Conservation (phyloP, 2,113 vertebrate species). For the Zeus faber region DNA sequence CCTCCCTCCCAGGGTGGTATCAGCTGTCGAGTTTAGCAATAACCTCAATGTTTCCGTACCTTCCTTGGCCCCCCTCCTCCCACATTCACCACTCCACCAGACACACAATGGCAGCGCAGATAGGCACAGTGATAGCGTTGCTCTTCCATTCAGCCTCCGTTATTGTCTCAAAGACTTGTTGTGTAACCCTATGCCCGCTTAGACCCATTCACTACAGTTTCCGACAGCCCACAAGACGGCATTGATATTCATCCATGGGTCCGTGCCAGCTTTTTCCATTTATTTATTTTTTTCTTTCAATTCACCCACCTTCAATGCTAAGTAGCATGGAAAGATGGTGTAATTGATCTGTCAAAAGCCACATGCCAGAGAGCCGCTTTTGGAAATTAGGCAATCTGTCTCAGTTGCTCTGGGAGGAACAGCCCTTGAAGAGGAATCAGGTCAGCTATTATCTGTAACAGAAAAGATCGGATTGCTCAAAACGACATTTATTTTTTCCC, state of each 20-base stretch:
- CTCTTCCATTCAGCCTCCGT: conserved; percentile 52
- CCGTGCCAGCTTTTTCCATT: conserved; percentile 12
- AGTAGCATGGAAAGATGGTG: conserved; percentile 27
- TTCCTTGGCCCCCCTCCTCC: conserved; percentile 34
- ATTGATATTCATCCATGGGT: conserved; percentile 32
- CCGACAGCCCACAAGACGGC: conserved; percentile 32
- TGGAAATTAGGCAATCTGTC: conserved; percentile 30
- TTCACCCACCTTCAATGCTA: background rate
- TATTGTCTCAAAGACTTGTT: conserved; percentile 46
- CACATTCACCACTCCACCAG: conserved; percentile 25
- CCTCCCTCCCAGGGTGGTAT: conserved; percentile 45
- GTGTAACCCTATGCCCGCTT: conserved; percentile 56
- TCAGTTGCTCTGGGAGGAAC: conserved; percentile 18
- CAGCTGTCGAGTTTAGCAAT: conserved; percentile 54
- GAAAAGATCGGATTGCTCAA: conserved; percentile 23
- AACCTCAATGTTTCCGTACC: conserved; percentile 62
- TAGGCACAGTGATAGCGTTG: conserved; percentile 45
- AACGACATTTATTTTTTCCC: too few relatives aligned
- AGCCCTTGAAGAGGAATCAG: conserved; percentile 35
- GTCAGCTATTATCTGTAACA: conserved; percentile 36
- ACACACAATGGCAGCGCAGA: conserved; percentile 49
- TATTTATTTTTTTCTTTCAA: conserved; percentile 8
- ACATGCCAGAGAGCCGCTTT: conserved; percentile 24
- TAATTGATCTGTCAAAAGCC: conserved; percentile 55
- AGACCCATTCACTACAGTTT: conserved; percentile 43